Evolutionary conservation across 23 tunicate species (phyloP).

Genomic region (Halocynthia roretzi): DNA sequence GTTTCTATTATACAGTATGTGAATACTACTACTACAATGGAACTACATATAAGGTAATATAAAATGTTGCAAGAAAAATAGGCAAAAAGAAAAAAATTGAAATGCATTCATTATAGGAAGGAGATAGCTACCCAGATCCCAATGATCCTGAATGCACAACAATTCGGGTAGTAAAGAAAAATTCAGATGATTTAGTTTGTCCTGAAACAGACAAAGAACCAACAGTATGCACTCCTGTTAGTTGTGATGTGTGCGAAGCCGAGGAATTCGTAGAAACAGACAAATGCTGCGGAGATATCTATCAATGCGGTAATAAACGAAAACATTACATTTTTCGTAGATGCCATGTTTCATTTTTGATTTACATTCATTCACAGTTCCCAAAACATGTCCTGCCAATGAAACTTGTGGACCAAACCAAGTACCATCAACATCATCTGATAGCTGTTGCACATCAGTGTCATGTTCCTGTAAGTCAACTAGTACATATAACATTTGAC

Average conservation of each 20-base stretch:
- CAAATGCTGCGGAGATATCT: constrained; percentile 4
- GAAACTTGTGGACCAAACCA: background rate
- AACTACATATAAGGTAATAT: background rate
- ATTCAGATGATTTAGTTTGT: constrained; percentile 1
- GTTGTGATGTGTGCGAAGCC: background rate
- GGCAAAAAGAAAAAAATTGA: background rate
- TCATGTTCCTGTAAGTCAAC: constrained; percentile 1
- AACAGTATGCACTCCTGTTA: background rate
- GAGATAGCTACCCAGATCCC: constrained; percentile 6
- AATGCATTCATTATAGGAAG: background rate
- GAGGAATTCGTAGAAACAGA: background rate
- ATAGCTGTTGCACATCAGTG: background rate
- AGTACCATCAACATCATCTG: background rate
- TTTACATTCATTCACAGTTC: background rate
- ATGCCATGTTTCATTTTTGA: too few species aligned
- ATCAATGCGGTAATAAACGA: constrained; percentile 1
- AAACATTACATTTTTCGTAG: too few species aligned
- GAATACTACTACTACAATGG: constrained; percentile 1
- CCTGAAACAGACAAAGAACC: constrained; percentile 9
- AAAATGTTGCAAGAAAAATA: too few species aligned
- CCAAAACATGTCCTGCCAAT: constrained; percentile 1
- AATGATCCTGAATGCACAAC: constrained; percentile 13
- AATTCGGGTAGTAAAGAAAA: background rate
- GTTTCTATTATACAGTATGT: background rate
- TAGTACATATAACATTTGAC: background rate